phyloP scores from a whole-genome alignment of 2,888 invertebrate genomes.

The Rhaphigaster nebulosa region DNA sequence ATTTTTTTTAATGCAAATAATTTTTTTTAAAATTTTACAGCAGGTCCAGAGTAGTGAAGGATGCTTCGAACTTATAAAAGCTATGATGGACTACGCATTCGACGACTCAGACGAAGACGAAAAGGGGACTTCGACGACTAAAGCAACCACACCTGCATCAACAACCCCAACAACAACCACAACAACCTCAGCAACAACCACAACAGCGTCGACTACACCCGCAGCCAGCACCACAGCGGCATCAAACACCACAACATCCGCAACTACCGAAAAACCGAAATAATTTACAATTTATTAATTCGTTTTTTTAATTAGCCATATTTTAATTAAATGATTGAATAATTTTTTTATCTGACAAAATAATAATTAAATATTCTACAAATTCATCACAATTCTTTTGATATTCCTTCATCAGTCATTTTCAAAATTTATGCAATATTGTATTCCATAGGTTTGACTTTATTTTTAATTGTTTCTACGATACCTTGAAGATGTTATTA shows the following conservation, averaged over 20 bases:
- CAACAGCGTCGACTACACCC: neutral
- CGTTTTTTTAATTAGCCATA: neutral
- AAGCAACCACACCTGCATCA: conserved; percentile 1
- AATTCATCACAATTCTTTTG: too few relatives aligned
- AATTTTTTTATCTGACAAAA: neutral
- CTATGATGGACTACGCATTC: too few relatives aligned
- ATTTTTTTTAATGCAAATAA: too few relatives aligned
- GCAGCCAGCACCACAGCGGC: neutral
- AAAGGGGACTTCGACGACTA: neutral
- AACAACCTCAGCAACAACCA: conserved; percentile 9
- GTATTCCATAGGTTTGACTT: too few relatives aligned
- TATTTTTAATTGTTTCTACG: too few relatives aligned
- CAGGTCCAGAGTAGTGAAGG: neutral
- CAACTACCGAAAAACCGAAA: conserved; percentile 29
- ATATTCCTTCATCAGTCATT: too few relatives aligned
- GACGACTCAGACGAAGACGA: conserved; percentile 1
- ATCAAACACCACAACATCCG: neutral
- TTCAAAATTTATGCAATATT: too few relatives aligned
- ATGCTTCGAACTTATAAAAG: neutral
- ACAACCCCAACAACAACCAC: conserved; percentile 34
- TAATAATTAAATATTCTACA: too few relatives aligned
- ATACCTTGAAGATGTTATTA: too few relatives aligned
- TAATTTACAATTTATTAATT: neutral
- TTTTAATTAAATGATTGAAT: neutral
- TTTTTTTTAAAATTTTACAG: neutral